Evolutionary conservation across 2,113 vertebrate genomes (phyloP), one percentile per base, ranked within the genome.

Genomic region (Phylloscopus trochilus): DNA sequence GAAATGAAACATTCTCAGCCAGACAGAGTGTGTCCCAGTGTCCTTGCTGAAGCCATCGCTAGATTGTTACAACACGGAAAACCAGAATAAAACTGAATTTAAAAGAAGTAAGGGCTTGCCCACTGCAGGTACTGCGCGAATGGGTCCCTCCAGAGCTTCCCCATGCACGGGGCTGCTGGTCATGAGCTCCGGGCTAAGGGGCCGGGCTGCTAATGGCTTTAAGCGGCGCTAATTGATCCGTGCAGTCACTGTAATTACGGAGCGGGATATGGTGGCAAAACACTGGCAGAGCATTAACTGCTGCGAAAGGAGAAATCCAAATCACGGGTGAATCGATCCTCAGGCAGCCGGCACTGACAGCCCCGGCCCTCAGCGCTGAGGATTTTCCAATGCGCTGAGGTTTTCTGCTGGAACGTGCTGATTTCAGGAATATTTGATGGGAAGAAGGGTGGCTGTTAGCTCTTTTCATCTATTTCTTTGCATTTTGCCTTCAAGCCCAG

Each of bases 171-270:
- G 43, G 74, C 63, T 77, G 24, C 53, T 15, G 52, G 46, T 62
- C 23, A 2, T 1, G 52, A 70, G 93, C 60, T 49, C n/a, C 26
- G 6, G 74, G 35, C 88, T 55, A 4, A 15, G 16, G 63, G 55
- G 56, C 62, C 2, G 8, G 39, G 87, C 83, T 60, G 83, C 53
- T 95, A 86, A 92, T 39, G 87, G 83, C 58, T 83, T 83, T 83
- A 86, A 88, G 75, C 39, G 28, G 79, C 72, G 90, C 80, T 86
- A 92, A 92, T 95, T 88, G 80, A 89, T 94, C 75, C 10, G 11
- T 68, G 80, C 76, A 64, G 72, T 55, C 80, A 51, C 62, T 72
- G 72, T 89, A 79, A 96, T 92, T 86, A 91, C 2, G 17, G 77
- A 27, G n/a, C 67, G 41, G 87, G 83, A 37, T 49, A 20, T 3